Base-by-base conservation (phyloP, 2,888 invertebrate species). In the Hydraecia micacea region DNA sequence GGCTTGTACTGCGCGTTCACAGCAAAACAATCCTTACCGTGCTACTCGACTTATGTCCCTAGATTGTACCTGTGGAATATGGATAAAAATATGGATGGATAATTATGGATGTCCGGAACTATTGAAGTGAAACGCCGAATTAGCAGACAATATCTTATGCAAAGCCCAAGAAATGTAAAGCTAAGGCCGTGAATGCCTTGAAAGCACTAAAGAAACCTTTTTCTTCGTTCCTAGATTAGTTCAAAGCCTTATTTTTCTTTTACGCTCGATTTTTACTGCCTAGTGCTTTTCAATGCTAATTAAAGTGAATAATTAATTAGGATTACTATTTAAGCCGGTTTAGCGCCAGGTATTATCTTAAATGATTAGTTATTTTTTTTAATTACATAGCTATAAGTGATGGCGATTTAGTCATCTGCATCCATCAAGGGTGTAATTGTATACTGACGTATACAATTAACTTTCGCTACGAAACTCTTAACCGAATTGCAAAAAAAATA, bases 301-400 rank as follows among this genome's bases (percentile, higher is more conserved):
- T 73, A 25, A 69, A 79, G 36, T 69, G 21, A 80, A 73, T 79
- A 52, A 79, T 81, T 60, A 15, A 81, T 69, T 32, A 15, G 49
- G 28, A 79, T 73, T 49, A 72, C 63, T 72, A 25, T 49, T 49
- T 13, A 70, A 71, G 21, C 60, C 25, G 9, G 6, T 78, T 36
- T 4, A 39, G 18, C 58, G 39, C 5, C 21, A 46, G 11, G 81
- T 25, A 46, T 63, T 62, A 28, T 52, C 21, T 36, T 2, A 32
- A 60, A 28, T 28, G 28, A 18, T 42, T 42, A 4, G 15, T 75
- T 46, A 21, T 58, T 25, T 58, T 13, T 13, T n/a, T 13, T 1
- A 2, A 58, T n/a, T n/a, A 58, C n/a, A 11, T 13, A n/a, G n/a
- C n/a, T 58, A 3, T 11, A 42, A 0, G 11, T 42, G 42, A 42